Conservation (phyloP, 2,888 invertebrate species). For the Polydrusus tereticollis region DNA sequence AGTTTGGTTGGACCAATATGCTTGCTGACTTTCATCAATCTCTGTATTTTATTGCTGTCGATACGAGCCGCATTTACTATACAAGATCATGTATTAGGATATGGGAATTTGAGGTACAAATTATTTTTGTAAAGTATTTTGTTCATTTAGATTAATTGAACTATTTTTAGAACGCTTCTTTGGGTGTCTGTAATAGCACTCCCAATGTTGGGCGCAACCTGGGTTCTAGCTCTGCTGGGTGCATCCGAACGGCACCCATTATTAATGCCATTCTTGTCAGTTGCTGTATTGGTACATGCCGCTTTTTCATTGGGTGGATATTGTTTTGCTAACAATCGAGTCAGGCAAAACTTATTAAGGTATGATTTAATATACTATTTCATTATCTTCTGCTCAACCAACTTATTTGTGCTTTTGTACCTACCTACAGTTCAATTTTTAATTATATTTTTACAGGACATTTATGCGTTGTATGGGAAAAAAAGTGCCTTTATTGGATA, state of each 20-base stretch:
- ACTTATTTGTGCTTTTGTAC: not conserved
- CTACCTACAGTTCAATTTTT: not conserved
- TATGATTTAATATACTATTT: conserved; percentile 55
- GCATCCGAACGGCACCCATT: conserved; percentile 81
- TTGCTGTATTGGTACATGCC: conserved; percentile 83
- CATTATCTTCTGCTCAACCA: not conserved
- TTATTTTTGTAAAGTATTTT: too few species aligned
- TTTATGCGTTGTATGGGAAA: conserved; percentile 83
- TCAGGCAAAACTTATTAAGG: conserved; percentile 79
- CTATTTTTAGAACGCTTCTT: conserved; percentile 77
- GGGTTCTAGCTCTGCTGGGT: conserved; percentile 86
- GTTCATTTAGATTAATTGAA: not conserved
- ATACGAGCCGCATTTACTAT: conserved; percentile 92
- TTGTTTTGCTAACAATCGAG: conserved; percentile 88
- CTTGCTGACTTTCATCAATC: conserved; percentile 81
- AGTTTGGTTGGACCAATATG: conserved; percentile 93
- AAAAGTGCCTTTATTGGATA: conserved; percentile 84
- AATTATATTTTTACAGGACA: conserved; percentile 68
- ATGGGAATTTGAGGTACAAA: conserved; percentile 72
- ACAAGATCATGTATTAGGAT: conserved; percentile 90
- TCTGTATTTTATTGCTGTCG: conserved; percentile 86
- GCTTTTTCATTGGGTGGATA: conserved; percentile 88
- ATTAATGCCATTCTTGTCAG: conserved; percentile 83
- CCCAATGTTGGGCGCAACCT: conserved; percentile 86
- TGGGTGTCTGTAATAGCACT: conserved; percentile 90